Base-by-base conservation (phyloP, 2,888 invertebrate genomes). In the Temnothorax rugatulus region DNA sequence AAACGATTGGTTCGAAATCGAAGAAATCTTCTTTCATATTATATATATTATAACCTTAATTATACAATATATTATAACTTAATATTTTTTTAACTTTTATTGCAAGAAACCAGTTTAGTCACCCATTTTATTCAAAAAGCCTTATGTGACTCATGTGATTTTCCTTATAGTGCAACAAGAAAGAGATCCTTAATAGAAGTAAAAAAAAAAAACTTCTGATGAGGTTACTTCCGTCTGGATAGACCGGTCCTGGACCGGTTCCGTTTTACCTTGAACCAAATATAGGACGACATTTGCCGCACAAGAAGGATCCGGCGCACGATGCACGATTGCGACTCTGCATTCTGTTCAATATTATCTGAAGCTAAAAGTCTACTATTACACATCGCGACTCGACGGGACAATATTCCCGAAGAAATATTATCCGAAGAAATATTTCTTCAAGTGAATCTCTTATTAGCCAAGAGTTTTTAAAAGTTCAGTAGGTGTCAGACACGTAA, bases 201-300 rank as follows among this genome's bases (percentile, higher is more conserved):
- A 61, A 34, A 47, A n/a, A 34, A 1, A 38, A 2, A n/a, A n/a
- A n/a, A 13, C 3, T 11, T 34, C 8, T n/a, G 13, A 21, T 0
- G 5, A n/a, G n/a, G 11, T 50, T 9, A 25, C 4, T 34, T 50
- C 47, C 21, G 52, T 1, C 34, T 59, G 11, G 18, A 29, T 2
- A 63, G 29, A 63, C 75, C 50, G 66, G 66, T 66, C 47, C 15
- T 9, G 25, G 25, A 66, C 47, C 47, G 34, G 63, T 75, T 75
- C 34, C 9, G 0, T 5, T 63, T 61, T 34, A 47, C 34, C 75
- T 63, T 50, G 47, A 76, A 50, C 21, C 4, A 44, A 64, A 76
- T 76, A 44, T 61, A 61, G 29, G n/a, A 63, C 4, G 41, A 41
- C 15, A 18, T 8, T 25, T 7, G 3, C 0, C 1, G 0, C 2